phyloP scores from a whole-genome alignment of 2,888 invertebrate species.

The Syrphus vitripennis region DNA sequence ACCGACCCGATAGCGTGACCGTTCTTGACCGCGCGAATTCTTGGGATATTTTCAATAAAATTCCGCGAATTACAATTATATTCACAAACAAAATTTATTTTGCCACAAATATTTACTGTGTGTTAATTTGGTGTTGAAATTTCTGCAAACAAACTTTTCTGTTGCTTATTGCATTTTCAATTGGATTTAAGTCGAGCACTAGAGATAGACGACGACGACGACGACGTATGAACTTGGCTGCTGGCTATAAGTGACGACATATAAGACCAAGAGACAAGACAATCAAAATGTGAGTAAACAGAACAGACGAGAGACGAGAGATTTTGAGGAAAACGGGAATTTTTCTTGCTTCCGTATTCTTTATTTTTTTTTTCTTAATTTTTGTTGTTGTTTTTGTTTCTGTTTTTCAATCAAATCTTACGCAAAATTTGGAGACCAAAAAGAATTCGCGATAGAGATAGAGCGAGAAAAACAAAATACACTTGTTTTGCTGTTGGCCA shows the following conservation, averaged over 20 bases:
- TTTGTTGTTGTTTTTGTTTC: slow-evolving; percentile 22
- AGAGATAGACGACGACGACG: not conserved
- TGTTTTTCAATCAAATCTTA: slow-evolving; percentile 49
- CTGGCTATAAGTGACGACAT: not conserved
- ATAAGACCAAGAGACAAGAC: slow-evolving; percentile 32
- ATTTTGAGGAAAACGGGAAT: slow-evolving; percentile 59
- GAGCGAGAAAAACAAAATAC: slow-evolving; percentile 19
- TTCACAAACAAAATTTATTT: not conserved
- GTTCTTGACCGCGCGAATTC: slow-evolving; percentile 22
- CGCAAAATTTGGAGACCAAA: slow-evolving; percentile 44
- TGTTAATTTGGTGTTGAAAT: not conserved
- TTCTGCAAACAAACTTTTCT: slow-evolving; percentile 11
- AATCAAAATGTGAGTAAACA: slow-evolving; percentile 43
- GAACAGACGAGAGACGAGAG: not conserved
- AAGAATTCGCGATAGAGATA: slow-evolving; percentile 40
- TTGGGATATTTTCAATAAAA: slow-evolving; percentile 25
- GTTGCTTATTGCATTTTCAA: slow-evolving; percentile 51
- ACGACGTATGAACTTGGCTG: slow-evolving; percentile 23
- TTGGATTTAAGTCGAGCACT: not conserved
- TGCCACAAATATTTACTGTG: not conserved
- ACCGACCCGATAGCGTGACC: slow-evolving; percentile 5
- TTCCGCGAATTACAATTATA: slow-evolving; percentile 2
- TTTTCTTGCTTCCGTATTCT: not conserved
- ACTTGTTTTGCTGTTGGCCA: not conserved
- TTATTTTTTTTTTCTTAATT: not conserved